Evolutionary conservation across 2,113 vertebrate species (phyloP).

Genomic region (Ceyx margarethae): DNA sequence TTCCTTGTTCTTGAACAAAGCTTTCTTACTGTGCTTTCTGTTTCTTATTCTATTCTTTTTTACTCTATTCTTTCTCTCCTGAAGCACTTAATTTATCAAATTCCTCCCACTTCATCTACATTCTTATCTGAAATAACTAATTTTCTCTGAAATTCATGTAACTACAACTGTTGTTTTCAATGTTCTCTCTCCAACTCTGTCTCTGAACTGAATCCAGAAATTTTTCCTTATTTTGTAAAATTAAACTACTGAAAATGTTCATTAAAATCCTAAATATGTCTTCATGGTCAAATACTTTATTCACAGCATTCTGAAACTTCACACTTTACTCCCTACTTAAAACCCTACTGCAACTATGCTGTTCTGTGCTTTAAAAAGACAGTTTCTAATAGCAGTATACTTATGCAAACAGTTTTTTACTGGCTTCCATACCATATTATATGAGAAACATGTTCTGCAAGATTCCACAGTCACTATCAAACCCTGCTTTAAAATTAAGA

Average conservation of each 20-base stretch:
- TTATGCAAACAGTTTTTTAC: neutral
- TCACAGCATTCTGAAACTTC: neutral
- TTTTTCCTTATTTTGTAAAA: neutral
- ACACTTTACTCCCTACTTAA: neutral
- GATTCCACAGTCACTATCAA: neutral
- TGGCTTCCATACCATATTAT: neutral
- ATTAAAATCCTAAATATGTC: neutral
- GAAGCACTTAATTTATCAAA: neutral
- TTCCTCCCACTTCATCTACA: neutral
- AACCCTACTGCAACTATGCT: neutral
- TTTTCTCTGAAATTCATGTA: neutral
- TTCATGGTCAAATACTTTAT: neutral
- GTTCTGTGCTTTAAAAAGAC: neutral
- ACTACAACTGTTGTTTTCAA: neutral
- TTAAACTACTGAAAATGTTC: neutral
- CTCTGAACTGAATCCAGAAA: neutral
- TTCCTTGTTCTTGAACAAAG: neutral
- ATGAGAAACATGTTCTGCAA: neutral
- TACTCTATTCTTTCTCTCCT: neutral
- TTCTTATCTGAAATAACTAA: neutral
- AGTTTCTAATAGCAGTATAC: neutral
- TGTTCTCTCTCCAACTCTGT: neutral
- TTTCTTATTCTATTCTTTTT: neutral
- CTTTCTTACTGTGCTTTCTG: neutral
- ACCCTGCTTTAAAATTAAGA: neutral